Conservation (phyloP, 92 coral and sea anemone genomes). For the Palythoa heliodiscus region DNA sequence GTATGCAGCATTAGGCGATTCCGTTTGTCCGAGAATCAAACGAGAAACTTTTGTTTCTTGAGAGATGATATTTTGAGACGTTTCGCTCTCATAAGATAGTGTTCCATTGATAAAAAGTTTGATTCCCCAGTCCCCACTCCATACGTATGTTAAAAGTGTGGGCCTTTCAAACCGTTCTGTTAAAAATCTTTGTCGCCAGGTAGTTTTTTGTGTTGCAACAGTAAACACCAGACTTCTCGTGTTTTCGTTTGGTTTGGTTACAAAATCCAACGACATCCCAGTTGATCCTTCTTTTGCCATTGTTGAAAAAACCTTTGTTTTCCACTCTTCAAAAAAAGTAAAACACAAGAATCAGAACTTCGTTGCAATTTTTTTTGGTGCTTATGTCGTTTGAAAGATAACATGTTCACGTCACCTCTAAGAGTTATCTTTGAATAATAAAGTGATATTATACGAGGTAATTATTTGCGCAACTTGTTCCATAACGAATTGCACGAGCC, state of each 20-base stretch:
- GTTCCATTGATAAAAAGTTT: slow-evolving; percentile 29
- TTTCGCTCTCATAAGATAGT: neutral
- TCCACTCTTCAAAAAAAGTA: slow-evolving; percentile 11
- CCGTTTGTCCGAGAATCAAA: slow-evolving; percentile 8
- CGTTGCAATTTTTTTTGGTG: neutral
- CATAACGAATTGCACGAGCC: no score
- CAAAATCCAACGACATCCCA: slow-evolving; percentile 2
- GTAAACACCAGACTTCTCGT: neutral
- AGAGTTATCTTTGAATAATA: no score
- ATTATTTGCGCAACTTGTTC: no score
- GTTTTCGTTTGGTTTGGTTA: neutral
- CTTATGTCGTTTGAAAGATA: neutral
- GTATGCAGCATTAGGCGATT: neutral
- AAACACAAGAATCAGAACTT: neutral
- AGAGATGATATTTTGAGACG: neutral
- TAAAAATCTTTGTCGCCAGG: neutral
- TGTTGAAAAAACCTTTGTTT: slow-evolving; percentile 23
- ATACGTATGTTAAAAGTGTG: slow-evolving; percentile 12
- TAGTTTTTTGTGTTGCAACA: neutral
- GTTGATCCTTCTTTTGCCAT: neutral
- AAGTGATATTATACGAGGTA: no score
- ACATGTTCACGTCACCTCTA: no score
- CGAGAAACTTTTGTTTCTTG: no score
- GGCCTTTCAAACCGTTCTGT: slow-evolving; percentile 16
- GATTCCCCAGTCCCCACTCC: neutral